Evolutionary conservation across 2,797 vertebrate genomes (phyloP), one percentile per base, ranked within the genome.

Genomic region (Poecilia gillii): DNA sequence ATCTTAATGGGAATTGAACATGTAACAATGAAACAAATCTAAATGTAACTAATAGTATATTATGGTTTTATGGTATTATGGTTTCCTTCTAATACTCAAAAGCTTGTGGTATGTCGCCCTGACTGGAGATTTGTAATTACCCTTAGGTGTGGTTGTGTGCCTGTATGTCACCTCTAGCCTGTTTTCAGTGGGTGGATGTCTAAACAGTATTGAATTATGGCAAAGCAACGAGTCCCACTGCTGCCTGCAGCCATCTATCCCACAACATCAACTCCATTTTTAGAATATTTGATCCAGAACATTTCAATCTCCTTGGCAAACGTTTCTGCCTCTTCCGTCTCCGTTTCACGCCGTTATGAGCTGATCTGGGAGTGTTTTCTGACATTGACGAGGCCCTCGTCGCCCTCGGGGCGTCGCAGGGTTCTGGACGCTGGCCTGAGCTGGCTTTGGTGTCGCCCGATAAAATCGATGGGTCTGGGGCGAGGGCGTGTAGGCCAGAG

Each of bases 391-490:
- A 84, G 85, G 62, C 84, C 73, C 74, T 85, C 28, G 84, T 85
- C 75, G 72, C 84, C 91, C 92, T 12, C 79, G 72, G 72, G 92
- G 89, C 89, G 82, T 84, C 45, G 53, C 73, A 1, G 84, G 80
- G 82, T 90, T 90, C 88, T 87, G 92, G 87, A 90, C 85, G 66
- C 85, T 79, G 83, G 91, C 80, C 93, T 92, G 87, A 89, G 87
- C 94, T 83, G 90, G 91, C 87, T 89, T 74, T 90, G 90, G 81
- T 49, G 74, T 90, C 49, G 77, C 81, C 93, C 89, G 2, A 94
- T 94, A 92, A 94, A 94, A 96, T 95, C 94, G 87, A 95, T 94
- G 88, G 90, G 93, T 93, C 92, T 93, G 92, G 90, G 81, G 78
- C 81, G 76, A 74, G 31, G 83, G 81, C 71, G 84, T 87, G 81